phyloP scores from a whole-genome alignment of 2,113 vertebrate species.

The Herpetotheres cachinnans region DNA sequence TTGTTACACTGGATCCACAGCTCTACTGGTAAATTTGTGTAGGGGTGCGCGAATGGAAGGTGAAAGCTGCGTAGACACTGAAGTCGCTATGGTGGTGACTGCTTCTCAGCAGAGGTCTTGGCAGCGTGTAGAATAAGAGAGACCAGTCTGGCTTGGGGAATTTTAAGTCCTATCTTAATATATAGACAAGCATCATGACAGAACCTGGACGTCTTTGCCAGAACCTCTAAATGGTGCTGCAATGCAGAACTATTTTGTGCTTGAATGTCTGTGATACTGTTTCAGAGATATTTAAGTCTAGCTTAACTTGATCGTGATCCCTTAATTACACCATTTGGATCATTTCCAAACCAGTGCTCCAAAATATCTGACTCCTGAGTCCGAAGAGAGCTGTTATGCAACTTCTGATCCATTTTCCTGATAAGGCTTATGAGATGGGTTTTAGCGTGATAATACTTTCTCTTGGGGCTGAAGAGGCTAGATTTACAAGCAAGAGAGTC shows the following conservation, averaged over 20 bases:
- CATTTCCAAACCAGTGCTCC: neutral
- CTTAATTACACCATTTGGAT: neutral
- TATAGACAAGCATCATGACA: neutral
- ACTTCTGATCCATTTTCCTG: neutral
- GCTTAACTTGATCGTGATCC: constrained; percentile 1
- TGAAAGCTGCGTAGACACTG: neutral
- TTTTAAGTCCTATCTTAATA: neutral
- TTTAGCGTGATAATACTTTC: neutral
- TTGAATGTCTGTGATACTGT: neutral
- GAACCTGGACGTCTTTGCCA: neutral
- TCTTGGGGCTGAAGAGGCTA: neutral
- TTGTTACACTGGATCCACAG: neutral
- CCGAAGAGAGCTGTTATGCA: neutral
- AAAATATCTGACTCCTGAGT: neutral
- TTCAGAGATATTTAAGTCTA: neutral
- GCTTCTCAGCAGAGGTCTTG: neutral
- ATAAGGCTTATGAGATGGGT: neutral
- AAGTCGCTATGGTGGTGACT: neutral
- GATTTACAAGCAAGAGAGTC: neutral
- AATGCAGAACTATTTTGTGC: neutral
- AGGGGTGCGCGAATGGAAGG: neutral
- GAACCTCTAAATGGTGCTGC: neutral
- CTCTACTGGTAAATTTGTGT: neutral
- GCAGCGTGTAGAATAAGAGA: neutral
- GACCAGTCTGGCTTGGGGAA: neutral